These are phyloP conservation scores for Danio tinwini DNA, from an alignment of 2,797 vertebrate species.

Conservation along the genomic window DNA sequence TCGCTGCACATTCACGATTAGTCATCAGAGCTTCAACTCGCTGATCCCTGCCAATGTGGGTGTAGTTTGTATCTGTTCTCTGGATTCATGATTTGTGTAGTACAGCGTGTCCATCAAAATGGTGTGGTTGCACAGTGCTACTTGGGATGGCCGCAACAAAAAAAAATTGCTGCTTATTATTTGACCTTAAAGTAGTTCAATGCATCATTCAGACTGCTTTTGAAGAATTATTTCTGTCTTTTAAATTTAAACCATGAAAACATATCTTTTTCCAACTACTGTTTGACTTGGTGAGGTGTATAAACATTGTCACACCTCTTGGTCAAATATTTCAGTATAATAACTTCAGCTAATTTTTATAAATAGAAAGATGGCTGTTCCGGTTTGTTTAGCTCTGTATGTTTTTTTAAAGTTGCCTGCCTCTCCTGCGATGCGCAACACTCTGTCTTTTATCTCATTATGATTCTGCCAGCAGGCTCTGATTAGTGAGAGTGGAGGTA, in stretches of 20 bases:
- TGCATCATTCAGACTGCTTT: not conserved
- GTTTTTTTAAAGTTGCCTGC: slow-evolving; percentile 30
- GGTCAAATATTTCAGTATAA: slow-evolving; percentile 11
- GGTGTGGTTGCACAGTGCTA: not conserved
- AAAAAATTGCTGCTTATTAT: slow-evolving; percentile 21
- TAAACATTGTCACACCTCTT: not conserved
- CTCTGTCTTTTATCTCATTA: slow-evolving; percentile 32
- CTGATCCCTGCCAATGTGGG: slow-evolving; percentile 72
- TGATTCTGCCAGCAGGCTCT: slow-evolving; percentile 31
- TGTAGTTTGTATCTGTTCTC: slow-evolving; percentile 71
- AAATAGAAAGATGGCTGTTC: slow-evolving; percentile 8
- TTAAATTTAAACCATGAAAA: not conserved
- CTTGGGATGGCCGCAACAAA: not conserved
- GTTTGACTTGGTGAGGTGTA: slow-evolving; percentile 5
- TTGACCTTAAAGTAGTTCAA: slow-evolving; percentile 16
- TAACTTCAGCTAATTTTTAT: not conserved
- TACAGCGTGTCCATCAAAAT: slow-evolving; percentile 30
- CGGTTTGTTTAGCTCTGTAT: not conserved
- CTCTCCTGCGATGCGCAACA: not conserved
- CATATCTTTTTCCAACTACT: not conserved
- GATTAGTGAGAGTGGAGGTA: slow-evolving; percentile 30
- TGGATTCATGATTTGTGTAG: slow-evolving; percentile 63
- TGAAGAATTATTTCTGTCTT: not conserved
- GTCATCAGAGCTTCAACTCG: slow-evolving; percentile 71
- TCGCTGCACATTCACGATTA: slow-evolving; percentile 78